A percentile compares a stretch with the other conserved stretches of the same genome.
Conservation (phyloP, 2,797 vertebrate genomes). For the Chrosomus eos region DNA sequence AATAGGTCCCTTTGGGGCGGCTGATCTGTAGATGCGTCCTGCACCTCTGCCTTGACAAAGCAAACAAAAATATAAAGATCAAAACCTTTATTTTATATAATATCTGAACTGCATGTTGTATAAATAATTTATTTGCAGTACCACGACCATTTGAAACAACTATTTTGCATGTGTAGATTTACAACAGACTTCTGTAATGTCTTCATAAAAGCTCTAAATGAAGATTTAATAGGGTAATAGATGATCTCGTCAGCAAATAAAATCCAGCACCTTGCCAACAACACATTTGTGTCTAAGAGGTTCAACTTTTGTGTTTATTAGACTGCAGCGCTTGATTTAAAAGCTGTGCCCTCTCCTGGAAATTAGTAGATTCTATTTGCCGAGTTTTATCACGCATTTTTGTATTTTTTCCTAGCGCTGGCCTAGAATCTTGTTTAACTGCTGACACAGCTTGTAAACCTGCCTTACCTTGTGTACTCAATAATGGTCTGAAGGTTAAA, state of each 20-base stretch:
- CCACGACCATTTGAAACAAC: not conserved
- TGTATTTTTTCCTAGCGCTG: slow-evolving; percentile 1
- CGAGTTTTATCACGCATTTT: slow-evolving; percentile 14
- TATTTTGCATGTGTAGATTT: slow-evolving; percentile 25
- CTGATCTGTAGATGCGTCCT: slow-evolving; percentile 21
- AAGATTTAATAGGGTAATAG: not conserved
- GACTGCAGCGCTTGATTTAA: slow-evolving; percentile 19
- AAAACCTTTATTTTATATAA: slow-evolving; percentile 46
- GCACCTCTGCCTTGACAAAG: slow-evolving; percentile 10
- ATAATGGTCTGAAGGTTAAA: slow-evolving; percentile 21
- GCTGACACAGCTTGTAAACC: slow-evolving; percentile 45
- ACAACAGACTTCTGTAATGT: slow-evolving; percentile 12
- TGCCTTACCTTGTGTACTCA: slow-evolving; percentile 50
- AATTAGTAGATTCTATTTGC: not conserved
- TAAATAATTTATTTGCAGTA: slow-evolving; percentile 51
- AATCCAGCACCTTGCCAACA: slow-evolving; percentile 17
- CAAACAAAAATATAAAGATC: slow-evolving; percentile 2
- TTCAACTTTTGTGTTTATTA: slow-evolving; percentile 14
- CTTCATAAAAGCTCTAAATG: not conserved
- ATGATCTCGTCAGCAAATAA: slow-evolving; percentile 17
- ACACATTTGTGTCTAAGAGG: not conserved
- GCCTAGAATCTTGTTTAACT: slow-evolving; percentile 17
- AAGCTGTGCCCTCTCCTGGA: slow-evolving; percentile 17
- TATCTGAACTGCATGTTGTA: slow-evolving; percentile 54
- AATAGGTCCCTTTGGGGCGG: slow-evolving; percentile 28